Evolutionary conservation across 2,888 invertebrate genomes (phyloP).

Genomic region (Rhodophaea formosa): DNA sequence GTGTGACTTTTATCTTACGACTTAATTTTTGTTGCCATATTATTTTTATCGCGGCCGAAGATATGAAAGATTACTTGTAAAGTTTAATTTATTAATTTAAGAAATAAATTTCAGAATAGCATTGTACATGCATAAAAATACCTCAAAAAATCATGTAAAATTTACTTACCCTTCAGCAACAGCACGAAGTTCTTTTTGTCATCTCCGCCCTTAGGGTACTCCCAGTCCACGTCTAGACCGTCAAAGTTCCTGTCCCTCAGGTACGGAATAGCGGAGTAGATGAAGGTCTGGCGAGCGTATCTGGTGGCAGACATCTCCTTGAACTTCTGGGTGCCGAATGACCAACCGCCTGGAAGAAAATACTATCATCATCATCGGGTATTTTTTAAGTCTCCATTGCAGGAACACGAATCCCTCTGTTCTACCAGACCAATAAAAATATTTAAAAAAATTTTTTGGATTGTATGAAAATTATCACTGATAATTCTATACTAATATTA

Average conservation of each 20-base stretch:
- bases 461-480: no score
- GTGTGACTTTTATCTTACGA: no score
- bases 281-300: slow-evolving; percentile 95
- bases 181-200: slow-evolving; percentile 97
- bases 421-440: no score
- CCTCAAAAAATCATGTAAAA: not conserved
- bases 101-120: no score
- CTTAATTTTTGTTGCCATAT: no score
- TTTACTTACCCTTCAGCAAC: slow-evolving; percentile 87
- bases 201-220: slow-evolving; percentile 95
- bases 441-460: no score
- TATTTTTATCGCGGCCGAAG: no score
- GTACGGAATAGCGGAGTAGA: slow-evolving; percentile 96
- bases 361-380: not conserved
- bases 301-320: slow-evolving; percentile 94
- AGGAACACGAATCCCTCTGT: no score
- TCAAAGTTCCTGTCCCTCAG: slow-evolving; percentile 92
- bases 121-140: no score
- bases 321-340: slow-evolving; percentile 97
- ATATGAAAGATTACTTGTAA: no score
- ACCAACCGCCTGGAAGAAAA: slow-evolving; percentile 90
- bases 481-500: no score
- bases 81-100: no score
- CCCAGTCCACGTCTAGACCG: slow-evolving; percentile 94
- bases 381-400: not conserved